Conservation (phyloP, 2,797 vertebrate species). For the Pangasius larnaudii region DNA sequence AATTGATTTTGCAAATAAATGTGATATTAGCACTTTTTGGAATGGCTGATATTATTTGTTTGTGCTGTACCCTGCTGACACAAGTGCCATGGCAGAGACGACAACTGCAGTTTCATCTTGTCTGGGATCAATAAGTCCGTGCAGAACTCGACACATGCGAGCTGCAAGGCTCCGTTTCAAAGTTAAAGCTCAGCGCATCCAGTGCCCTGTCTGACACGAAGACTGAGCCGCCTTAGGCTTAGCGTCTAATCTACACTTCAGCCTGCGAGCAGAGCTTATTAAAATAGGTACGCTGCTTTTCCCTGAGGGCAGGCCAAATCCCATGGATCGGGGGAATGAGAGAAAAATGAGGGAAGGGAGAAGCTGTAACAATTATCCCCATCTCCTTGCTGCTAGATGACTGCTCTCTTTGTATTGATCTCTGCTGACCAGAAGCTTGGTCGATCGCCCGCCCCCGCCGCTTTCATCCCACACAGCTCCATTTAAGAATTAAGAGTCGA, state of each 20-base stretch:
- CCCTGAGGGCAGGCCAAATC: constrained; percentile 36
- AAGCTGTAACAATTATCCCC: constrained; percentile 54
- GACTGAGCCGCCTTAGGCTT: constrained; percentile 21
- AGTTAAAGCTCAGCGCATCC: constrained; percentile 10
- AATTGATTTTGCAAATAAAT: neutral
- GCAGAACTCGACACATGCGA: neutral
- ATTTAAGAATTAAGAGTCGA: constrained; percentile 33
- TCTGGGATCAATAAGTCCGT: constrained; percentile 2
- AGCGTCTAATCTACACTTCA: constrained; percentile 31
- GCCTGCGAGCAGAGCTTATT: constrained; percentile 36
- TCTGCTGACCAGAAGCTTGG: constrained; percentile 53
- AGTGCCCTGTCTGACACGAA: neutral
- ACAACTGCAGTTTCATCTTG: neutral
- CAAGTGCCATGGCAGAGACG: neutral
- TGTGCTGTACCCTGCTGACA: neutral
- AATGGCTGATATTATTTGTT: constrained; percentile 15
- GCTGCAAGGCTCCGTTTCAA: neutral
- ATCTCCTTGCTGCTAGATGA: constrained; percentile 50
- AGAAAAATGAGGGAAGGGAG: constrained; percentile 20
- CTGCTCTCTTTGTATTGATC: constrained; percentile 53
- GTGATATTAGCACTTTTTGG: neutral
- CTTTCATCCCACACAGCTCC: constrained; percentile 42
- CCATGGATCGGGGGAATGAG: constrained; percentile 36
- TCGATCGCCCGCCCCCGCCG: constrained; percentile 38
- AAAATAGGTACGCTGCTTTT: constrained; percentile 10